Conservation (phyloP, 2,797 vertebrate genomes). For the Thaleichthys pacificus region DNA sequence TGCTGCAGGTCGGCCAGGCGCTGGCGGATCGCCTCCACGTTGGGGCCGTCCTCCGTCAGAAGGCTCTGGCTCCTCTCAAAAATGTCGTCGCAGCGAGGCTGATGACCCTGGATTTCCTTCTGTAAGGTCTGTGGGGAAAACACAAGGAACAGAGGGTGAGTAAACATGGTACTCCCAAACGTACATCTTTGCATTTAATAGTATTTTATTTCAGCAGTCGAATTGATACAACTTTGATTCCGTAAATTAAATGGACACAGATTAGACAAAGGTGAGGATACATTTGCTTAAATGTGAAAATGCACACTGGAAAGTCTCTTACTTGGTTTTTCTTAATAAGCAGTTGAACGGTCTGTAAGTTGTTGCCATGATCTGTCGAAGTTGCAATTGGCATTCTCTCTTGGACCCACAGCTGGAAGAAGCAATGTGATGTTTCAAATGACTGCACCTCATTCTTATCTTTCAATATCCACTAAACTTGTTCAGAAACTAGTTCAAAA, state of each 20-base stretch:
- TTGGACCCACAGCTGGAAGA: constrained; percentile 83
- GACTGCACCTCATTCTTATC: too few species aligned
- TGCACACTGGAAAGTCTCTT: constrained; percentile 51
- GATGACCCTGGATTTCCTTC: constrained; percentile 91
- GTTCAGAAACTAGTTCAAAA: too few species aligned
- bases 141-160: not conserved
- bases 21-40: constrained; percentile 75
- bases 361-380: constrained; percentile 87
- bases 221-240: too few species aligned
- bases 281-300: not conserved
- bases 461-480: not conserved
- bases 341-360: constrained; percentile 88
- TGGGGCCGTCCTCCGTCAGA: constrained; percentile 77
- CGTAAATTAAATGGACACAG: too few species aligned
- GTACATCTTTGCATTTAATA: not conserved
- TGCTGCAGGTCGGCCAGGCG: constrained; percentile 79
- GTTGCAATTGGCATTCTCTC: constrained; percentile 88
- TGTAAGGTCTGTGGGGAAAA: constrained; percentile 80
- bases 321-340: constrained; percentile 93
- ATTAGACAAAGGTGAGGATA: not conserved
- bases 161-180: not conserved
- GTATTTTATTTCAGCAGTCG: too few species aligned
- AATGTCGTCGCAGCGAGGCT: constrained; percentile 86
- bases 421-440: not conserved
- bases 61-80: constrained; percentile 84